Percentiles rank a stretch among this genome's conserved stretches.
phyloP scores from a whole-genome alignment of 2,797 vertebrate genomes.

The Gadopsis marmoratus region DNA sequence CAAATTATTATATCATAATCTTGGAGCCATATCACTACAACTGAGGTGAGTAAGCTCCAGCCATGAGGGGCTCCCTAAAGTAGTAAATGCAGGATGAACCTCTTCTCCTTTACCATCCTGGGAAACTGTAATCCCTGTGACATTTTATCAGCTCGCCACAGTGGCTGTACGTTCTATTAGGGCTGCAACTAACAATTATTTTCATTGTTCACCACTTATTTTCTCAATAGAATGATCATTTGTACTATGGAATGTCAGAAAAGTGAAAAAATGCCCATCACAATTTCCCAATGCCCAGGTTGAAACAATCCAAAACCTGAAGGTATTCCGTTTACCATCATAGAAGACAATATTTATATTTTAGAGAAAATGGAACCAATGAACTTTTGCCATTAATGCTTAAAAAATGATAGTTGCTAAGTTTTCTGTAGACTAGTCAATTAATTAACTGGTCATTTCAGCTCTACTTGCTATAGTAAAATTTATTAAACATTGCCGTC shows the following conservation, averaged over 20 bases:
- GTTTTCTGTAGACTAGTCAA: background rate
- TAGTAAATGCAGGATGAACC: background rate
- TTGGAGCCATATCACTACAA: constrained; percentile 2
- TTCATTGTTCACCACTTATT: too few species aligned
- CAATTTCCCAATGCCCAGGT: background rate
- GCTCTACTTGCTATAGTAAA: background rate
- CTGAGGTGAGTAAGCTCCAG: background rate
- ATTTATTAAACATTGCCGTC: background rate
- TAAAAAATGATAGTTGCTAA: background rate
- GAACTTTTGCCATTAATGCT: background rate
- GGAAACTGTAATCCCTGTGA: background rate
- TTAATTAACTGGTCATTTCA: background rate
- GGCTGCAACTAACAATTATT: too few species aligned
- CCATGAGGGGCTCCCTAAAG: background rate
- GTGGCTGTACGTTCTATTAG: too few species aligned
- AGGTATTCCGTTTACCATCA: background rate
- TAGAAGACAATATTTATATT: background rate
- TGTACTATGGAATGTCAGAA: background rate
- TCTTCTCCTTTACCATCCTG: background rate
- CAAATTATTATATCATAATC: constrained; percentile 3
- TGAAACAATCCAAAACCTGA: background rate
- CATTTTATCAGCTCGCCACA: too few species aligned
- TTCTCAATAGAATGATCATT: background rate
- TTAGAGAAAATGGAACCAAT: background rate
- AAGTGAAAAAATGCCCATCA: background rate